Evolutionary conservation across 2,888 invertebrate species (phyloP), one percentile per base, ranked within the genome.

Genomic region (Hypsopygia costalis): DNA sequence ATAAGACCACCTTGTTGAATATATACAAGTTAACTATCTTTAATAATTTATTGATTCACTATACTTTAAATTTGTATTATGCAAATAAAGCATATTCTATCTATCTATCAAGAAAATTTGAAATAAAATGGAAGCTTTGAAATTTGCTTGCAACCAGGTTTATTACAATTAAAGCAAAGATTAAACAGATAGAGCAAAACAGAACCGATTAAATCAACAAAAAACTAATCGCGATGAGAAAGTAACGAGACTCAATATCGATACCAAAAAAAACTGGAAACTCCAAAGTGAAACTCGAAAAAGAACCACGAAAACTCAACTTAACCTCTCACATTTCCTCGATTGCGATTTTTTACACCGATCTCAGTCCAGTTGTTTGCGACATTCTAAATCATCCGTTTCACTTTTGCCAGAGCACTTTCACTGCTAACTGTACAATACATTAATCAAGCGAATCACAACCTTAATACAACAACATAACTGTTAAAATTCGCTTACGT

Each of bases 341-440:
- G 55, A 62, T 71, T 54, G 70, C 64, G 62, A 68, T 62, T 80
- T 76, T 79, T 79, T 71, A 72, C 77, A 71, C 59, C 68, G 72
- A 76, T 77, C 78, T 74, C 69, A 61, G 65, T 58, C 68, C 54
- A 64, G 68, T 77, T 76, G 16, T 16, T 16, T 4, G 74, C 70
- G 72, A 69, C 73, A 76, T 64, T 71, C 60, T 59, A 70, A 71
- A 69, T 72, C 74, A 68, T 69, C 69, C 77, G 82, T 87, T 86
- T 87, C 87, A 87, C 86, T 87, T 86, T 86, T 85, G 80, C 75
- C 46, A 48, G 60, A 67, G 61, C 74, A 85, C 86, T 86, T 86
- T 86, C 86, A 85, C 87, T 81, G 77, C 67, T 80, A 81, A 83
- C 83, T 81, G 82, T 77, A 70, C 63, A 59, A 51, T 34, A 28